Base-by-base conservation (phyloP, 2,888 invertebrate genomes). In the Leptura quadrifasciata region DNA sequence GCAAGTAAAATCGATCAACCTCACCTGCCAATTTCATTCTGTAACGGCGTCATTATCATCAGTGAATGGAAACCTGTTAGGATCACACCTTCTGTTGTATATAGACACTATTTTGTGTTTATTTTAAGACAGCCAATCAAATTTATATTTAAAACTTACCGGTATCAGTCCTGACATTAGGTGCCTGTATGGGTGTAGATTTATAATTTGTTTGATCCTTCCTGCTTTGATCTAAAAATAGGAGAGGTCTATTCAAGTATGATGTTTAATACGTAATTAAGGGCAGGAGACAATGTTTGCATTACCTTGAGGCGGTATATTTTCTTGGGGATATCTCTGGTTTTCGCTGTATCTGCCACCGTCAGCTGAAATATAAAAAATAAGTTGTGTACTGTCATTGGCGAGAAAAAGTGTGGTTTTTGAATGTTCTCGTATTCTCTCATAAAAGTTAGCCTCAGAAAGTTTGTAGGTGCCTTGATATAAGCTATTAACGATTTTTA, bases 291-390 rank as follows among this genome's bases (percentile, higher is more conserved):
- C 39, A 27, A 47, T n/a, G 15, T 6, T 15, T n/a, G 5, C 47
- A 73, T 72, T 74, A 68, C 75, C 74, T 64, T 47, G n/a, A n/a
- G n/a, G 69, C 21, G 68, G 77, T 35, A 76, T 67, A 57, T 69
- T 58, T 58, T 73, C 47, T 72, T 60, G 55, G 27, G 76, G 18
- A 75, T 74, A 71, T 79, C 80, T 68, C 74, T 70, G 24, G 58
- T 21, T 17, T 8, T 71, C 71, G 54, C 12, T n/a, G 20, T 71
- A 71, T 65, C 39, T 61, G 20, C 47, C 21, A 20, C 31, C 70
- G 15, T 79, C 79, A 61, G 77, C 81, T 82, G 35, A 69, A 80
- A 77, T 20, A 72, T 68, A 52, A 76, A 65, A 60, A 31, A 17
- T 31, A 63, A 65, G 21, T n/a, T n/a, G n/a, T n/a, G n/a, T n/a